phyloP scores from a whole-genome alignment of 2,797 vertebrate genomes.

The Spondyliosoma cantharus region DNA sequence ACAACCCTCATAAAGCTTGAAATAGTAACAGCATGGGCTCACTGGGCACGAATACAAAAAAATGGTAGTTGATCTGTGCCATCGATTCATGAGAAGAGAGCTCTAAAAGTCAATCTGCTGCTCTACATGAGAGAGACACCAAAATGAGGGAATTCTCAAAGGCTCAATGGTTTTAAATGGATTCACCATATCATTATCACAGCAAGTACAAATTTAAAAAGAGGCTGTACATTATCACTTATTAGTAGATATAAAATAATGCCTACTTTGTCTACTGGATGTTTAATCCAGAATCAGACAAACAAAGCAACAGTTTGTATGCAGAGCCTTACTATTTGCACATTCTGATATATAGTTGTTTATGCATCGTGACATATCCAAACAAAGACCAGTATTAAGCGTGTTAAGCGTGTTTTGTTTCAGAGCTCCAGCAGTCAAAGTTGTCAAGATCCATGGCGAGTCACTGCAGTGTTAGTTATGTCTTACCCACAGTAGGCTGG shows the following conservation, averaged over 20 bases:
- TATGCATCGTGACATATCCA: background rate
- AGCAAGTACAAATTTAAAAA: background rate
- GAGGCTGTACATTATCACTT: background rate
- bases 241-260: background rate
- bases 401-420: background rate
- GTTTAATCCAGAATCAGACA: background rate
- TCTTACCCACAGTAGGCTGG: conserved; percentile 70
- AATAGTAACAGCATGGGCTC: background rate
- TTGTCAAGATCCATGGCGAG: background rate
- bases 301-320: background rate
- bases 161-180: background rate
- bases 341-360: background rate
- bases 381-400: background rate
- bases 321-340: background rate
- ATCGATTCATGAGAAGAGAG: background rate
- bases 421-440: background rate
- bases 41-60: background rate
- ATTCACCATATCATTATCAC: background rate
- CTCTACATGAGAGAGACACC: background rate
- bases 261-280: background rate
- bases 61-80: background rate
- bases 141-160: background rate
- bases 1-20: background rate
- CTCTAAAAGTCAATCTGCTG: background rate
- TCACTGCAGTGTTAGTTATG: background rate